Evolutionary conservation across 2,888 invertebrate species (phyloP), one percentile per base, ranked within the genome.

Genomic region (Platycnemis pennipes): DNA sequence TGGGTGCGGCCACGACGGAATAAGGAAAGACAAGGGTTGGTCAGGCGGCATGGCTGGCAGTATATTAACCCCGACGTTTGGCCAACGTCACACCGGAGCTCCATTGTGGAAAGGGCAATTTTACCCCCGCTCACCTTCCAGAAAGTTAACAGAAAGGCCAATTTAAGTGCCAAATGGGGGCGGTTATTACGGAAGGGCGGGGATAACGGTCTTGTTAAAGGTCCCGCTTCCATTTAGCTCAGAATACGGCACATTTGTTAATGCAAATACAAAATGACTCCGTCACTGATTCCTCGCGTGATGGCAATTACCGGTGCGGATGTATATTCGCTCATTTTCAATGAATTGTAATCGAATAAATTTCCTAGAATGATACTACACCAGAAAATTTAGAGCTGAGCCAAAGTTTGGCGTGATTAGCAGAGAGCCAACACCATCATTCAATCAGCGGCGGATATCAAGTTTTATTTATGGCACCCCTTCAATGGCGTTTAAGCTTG

Each of bases 81-180:
- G 3, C 63, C 63, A 63, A 63, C 63, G n/a, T 26, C 53, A 26
- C n/a, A n/a, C 63, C 5, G 63, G 63, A n/a, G 11, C 5, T 63
- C n/a, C n/a, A 63, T 63, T 63, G n/a, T n/a, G 63, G n/a, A 63
- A 63, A 26, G 63, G 63, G n/a, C n/a, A 63, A 63, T 63, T n/a
- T 63, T 22, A 19, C 26, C 63, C 63, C 63, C 63, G n/a, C n/a
- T n/a, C 19, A 26, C 63, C 22, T 63, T 63, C n/a, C n/a, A 26
- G 26, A 26, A 63, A 63, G 63, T 63, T 63, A n/a, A n/a, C 22
- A 5, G 63, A 63, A n/a, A 63, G n/a, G 63, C 63, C 63, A 63
- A 63, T 63, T 63, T 63, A 63, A 26, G 63, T 5, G 26, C 63
- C n/a, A 53, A 53, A 13, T 16, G 19, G 16, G 53, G 19, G 53